These are phyloP conservation scores for Monomorium pharaonis DNA, from an alignment of 1,140 invertebrate species.

Conservation along the genomic window DNA sequence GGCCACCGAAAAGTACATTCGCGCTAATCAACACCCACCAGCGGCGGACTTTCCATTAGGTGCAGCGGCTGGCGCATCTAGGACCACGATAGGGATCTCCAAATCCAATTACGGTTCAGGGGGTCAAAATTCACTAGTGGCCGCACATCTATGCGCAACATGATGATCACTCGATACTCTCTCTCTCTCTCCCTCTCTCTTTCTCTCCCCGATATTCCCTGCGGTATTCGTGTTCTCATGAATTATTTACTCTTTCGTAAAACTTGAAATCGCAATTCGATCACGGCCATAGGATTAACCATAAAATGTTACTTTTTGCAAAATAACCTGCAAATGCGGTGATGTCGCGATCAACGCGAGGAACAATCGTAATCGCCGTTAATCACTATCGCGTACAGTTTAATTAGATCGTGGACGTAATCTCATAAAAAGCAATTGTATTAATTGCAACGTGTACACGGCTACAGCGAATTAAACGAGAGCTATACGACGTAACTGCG, in stretches of 20 bases:
- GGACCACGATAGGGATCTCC: slow-evolving; percentile 1
- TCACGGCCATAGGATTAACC: background rate
- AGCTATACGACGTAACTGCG: too few species aligned
- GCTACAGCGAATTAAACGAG: too few species aligned
- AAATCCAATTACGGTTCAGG: background rate
- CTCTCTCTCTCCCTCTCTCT: too few species aligned
- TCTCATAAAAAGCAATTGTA: too few species aligned
- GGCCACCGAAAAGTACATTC: background rate
- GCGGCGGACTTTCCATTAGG: slow-evolving; percentile 1
- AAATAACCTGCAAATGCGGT: background rate
- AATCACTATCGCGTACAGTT: background rate
- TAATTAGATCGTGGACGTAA: too few species aligned
- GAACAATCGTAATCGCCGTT: background rate
- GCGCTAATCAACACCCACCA: background rate
- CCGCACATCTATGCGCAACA: background rate
- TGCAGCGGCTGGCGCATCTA: background rate
- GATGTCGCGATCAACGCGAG: background rate
- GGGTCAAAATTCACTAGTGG: slow-evolving; percentile 1
- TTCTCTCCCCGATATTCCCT: background rate
- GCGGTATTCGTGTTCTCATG: background rate
- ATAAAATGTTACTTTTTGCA: background rate
- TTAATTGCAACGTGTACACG: too few species aligned
- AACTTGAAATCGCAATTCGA: background rate
- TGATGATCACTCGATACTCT: background rate
- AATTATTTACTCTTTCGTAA: background rate